Evolutionary conservation across 2,113 vertebrate genomes (phyloP).

Genomic region (Phalacrocorax pelagicus): DNA sequence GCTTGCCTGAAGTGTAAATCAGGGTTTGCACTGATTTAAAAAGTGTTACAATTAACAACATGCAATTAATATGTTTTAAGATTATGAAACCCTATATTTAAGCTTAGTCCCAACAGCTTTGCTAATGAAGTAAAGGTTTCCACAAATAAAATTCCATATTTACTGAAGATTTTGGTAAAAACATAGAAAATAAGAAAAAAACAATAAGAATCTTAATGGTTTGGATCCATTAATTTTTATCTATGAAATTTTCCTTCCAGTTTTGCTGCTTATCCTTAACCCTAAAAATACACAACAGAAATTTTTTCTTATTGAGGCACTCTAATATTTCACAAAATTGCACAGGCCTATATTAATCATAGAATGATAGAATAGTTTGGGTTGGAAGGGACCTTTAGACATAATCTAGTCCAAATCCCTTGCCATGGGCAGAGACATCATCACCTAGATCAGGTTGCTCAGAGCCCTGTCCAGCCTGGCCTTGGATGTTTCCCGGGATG

Average conservation of each 20-base stretch:
- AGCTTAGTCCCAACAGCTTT: neutral
- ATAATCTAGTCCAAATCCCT: neutral
- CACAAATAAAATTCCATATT: neutral
- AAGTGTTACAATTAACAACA: neutral
- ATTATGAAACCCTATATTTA: neutral
- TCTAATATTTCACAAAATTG: neutral
- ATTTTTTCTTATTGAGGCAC: neutral
- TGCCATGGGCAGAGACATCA: neutral
- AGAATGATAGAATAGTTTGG: neutral
- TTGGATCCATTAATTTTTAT: neutral
- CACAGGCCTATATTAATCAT: neutral
- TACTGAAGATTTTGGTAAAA: neutral
- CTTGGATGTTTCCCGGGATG: too few relatives aligned
- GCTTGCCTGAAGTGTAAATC: neutral
- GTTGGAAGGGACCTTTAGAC: neutral
- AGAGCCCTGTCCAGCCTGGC: neutral
- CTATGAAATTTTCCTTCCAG: neutral
- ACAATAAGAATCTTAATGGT: fast-evolving
- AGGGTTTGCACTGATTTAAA: neutral
- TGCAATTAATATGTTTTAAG: neutral
- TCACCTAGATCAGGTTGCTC: neutral
- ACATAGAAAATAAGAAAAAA: neutral
- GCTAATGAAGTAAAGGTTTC: neutral
- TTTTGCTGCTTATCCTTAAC: fast-evolving
- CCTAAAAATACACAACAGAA: neutral